Evolutionary conservation across 2,113 vertebrate species (phyloP).

Genomic region (Hypocryptadius cinnamomeus): DNA sequence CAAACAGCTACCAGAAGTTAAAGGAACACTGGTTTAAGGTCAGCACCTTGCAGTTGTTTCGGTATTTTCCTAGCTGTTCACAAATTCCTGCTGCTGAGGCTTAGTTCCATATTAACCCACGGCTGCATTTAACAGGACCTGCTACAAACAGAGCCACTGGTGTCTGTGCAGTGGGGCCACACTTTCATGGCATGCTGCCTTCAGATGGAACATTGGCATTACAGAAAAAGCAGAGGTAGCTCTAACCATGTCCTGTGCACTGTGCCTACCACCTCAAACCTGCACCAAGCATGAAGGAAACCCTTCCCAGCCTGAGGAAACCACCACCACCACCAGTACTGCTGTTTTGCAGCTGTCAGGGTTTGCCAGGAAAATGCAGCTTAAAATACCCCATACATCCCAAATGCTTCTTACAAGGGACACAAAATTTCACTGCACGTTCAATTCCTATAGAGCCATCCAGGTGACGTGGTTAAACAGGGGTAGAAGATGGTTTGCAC

Average conservation of each 20-base stretch:
- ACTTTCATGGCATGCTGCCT: background rate
- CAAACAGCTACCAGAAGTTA: slow-evolving; percentile 36
- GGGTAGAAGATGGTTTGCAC: background rate
- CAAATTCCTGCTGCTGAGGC: slow-evolving; percentile 5
- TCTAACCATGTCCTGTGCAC: background rate
- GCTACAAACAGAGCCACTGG: background rate
- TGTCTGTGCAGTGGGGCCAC: rapidly evolving
- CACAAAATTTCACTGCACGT: background rate
- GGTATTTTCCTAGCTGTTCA: slow-evolving; percentile 15
- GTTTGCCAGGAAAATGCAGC: background rate
- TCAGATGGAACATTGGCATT: background rate
- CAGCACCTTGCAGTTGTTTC: slow-evolving; percentile 51
- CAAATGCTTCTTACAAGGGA: background rate
- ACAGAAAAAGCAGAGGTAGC: background rate
- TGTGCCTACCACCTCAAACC: background rate
- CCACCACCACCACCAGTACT: background rate
- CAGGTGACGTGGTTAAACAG: background rate
- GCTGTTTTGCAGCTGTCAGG: background rate
- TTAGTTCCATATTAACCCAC: slow-evolving; percentile 36
- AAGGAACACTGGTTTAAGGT: slow-evolving; percentile 65
- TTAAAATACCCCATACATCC: rapidly evolving
- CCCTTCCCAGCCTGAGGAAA: background rate
- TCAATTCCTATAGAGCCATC: background rate
- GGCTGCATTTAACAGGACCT: background rate
- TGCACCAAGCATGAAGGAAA: background rate